Evolutionary conservation across 2,113 vertebrate species (phyloP).

Genomic region (Lepidothrix coronata): DNA sequence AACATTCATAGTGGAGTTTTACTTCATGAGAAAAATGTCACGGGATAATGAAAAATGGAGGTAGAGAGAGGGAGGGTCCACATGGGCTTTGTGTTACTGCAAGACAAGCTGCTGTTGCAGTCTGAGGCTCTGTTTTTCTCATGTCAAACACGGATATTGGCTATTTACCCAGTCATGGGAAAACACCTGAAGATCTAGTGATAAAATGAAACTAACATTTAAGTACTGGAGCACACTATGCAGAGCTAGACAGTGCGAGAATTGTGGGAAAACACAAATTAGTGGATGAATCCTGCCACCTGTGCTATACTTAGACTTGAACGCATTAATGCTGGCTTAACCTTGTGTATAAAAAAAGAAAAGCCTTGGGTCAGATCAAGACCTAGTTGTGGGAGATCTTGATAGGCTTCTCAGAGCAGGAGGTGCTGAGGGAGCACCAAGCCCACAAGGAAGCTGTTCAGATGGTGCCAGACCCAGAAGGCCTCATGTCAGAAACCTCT

Average conservation of each 20-base stretch:
- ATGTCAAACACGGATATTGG: accelerated
- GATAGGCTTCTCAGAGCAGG: neutral
- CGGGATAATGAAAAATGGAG: neutral
- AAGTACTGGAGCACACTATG: neutral
- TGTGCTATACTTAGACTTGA: neutral
- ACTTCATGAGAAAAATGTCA: neutral
- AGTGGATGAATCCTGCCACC: neutral
- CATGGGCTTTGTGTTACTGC: neutral
- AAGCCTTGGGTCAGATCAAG: neutral
- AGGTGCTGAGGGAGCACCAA: neutral
- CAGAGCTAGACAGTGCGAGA: accelerated
- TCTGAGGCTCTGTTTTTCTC: neutral
- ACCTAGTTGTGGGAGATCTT: neutral
- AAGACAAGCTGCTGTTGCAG: neutral
- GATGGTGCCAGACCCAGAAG: accelerated
- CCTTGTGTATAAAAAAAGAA: neutral
- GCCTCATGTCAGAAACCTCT: neutral
- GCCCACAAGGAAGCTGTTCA: no score
- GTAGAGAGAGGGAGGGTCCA: accelerated
- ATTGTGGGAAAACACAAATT: accelerated
- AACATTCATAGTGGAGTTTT: neutral
- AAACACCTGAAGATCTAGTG: neutral
- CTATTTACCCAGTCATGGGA: neutral
- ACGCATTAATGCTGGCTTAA: neutral
- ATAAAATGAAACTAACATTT: neutral